phyloP scores from a whole-genome alignment of 2,888 invertebrate genomes.

The Chalcosyrphus nemorum region DNA sequence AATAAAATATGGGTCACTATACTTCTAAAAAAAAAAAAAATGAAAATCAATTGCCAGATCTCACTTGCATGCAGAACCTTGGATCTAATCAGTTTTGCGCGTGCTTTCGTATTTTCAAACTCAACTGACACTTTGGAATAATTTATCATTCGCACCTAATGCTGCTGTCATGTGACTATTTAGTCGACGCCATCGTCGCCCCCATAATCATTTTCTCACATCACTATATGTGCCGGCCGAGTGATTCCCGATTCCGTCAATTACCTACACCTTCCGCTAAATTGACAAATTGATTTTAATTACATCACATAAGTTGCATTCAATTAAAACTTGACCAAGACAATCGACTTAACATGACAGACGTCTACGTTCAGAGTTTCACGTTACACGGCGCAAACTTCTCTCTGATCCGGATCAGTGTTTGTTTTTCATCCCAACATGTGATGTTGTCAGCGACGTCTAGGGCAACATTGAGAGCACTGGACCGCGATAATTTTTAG shows the following conservation, averaged over 20 bases:
- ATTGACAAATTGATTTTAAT: conserved; percentile 72
- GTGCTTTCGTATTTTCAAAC: conserved; percentile 53
- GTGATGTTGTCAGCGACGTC: not conserved
- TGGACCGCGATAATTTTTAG: conserved; percentile 6
- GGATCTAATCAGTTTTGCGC: conserved; percentile 26
- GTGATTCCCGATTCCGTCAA: conserved; percentile 63
- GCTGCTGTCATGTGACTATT: conserved; percentile 41
- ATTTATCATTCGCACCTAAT: conserved; percentile 46
- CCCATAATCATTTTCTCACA: conserved; percentile 29
- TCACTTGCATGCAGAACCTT: conserved; percentile 6
- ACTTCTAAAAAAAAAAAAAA: not conserved
- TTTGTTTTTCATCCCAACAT: conserved; percentile 19
- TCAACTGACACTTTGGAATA: conserved; percentile 27
- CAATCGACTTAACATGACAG: conserved; percentile 20
- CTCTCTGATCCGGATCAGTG: conserved; percentile 7
- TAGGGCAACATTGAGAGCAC: conserved; percentile 2
- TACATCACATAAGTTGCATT: conserved; percentile 69
- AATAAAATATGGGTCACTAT: conserved; percentile 8
- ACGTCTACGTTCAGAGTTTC: conserved; percentile 2
- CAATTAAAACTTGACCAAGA: conserved; percentile 60
- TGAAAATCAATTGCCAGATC: not conserved
- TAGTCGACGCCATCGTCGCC: too few relatives aligned
- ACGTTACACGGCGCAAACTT: conserved; percentile 33
- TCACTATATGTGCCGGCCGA: conserved; percentile 29
- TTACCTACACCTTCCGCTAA: conserved; percentile 73